Base-by-base conservation (phyloP, 2,113 vertebrate genomes). In the Chloebia gouldiae region DNA sequence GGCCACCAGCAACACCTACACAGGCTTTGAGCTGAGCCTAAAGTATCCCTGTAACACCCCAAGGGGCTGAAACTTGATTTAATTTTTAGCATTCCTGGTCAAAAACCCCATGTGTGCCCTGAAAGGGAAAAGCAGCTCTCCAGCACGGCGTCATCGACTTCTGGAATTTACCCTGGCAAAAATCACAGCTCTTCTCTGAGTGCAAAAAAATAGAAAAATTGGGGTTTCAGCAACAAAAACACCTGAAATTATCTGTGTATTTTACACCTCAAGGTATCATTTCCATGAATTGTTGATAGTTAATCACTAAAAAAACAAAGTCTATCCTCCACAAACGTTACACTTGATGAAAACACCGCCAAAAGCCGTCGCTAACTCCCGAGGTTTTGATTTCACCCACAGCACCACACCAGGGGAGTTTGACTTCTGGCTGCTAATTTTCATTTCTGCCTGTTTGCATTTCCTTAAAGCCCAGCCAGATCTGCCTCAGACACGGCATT, bases 391-490 rank as follows among this genome's bases (percentile, higher is more conserved):
- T 91, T 88, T 86, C 45, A 24, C 53, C 70, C 30, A 57, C 93
- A 70, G 57, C 10, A 64, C 31, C 16, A 39, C 54, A 40, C 75
- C 79, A 57, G 90, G 79, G 0, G 0, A 93, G 28, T 56, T 91
- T 54, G 45, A 31, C n/a, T 75, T 94, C 51, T 94, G 78, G 49
- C 39, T 88, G 56, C 31, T 94, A 49, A 94, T 94, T 97, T 95
- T 87, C 95, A 96, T 97, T 93, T 82, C n/a, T 95, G 68, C n/a
- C 37, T 89, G 83, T 92, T 73, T 75, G 65, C 61, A 92, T 95
- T 73, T 60, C 86, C 51, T 45, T 96, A 92, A 82, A 94, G 49
- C 30, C 56, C 27, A 76, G 57, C 51, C 80, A 92, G 88, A 51
- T 86, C 83, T 90, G 63, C 64, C 78, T 92, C 86, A 93, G 72